phyloP scores from a whole-genome alignment of 2,113 vertebrate species.

The Heliornis fulica region DNA sequence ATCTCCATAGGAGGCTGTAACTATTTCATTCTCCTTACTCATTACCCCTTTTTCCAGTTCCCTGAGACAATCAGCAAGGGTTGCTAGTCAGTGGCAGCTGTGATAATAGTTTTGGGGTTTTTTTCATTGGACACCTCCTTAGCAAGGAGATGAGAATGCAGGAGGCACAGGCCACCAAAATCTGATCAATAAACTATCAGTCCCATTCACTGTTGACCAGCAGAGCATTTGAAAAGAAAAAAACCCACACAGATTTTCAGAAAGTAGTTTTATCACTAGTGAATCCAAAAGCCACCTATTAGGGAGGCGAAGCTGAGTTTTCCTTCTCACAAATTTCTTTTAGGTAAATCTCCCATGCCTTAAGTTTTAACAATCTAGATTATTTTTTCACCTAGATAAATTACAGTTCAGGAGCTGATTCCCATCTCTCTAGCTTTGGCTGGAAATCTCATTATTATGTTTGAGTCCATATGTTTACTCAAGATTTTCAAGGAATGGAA shows the following conservation, averaged over 20 bases:
- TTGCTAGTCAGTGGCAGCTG: background rate
- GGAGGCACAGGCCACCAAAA: background rate
- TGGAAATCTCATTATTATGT: background rate
- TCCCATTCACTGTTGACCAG: background rate
- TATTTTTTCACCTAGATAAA: background rate
- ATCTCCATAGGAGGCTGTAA: background rate
- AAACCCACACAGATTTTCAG: background rate
- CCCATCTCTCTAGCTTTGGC: background rate
- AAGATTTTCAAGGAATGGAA: background rate
- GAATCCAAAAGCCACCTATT: background rate
- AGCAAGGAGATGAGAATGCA: background rate
- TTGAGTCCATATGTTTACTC: background rate
- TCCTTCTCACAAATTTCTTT: background rate
- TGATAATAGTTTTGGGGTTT: background rate
- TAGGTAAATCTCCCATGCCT: background rate
- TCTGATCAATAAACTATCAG: background rate
- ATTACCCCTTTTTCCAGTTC: background rate
- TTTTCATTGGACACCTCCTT: background rate
- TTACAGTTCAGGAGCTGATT: background rate
- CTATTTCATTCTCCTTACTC: background rate
- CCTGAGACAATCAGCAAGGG: background rate
- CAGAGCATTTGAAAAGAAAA: background rate
- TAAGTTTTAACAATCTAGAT: background rate
- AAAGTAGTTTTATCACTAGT: background rate
- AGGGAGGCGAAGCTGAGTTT: background rate